Conservation (phyloP, 2,888 invertebrate species). For the Zaprionus lineosus region DNA sequence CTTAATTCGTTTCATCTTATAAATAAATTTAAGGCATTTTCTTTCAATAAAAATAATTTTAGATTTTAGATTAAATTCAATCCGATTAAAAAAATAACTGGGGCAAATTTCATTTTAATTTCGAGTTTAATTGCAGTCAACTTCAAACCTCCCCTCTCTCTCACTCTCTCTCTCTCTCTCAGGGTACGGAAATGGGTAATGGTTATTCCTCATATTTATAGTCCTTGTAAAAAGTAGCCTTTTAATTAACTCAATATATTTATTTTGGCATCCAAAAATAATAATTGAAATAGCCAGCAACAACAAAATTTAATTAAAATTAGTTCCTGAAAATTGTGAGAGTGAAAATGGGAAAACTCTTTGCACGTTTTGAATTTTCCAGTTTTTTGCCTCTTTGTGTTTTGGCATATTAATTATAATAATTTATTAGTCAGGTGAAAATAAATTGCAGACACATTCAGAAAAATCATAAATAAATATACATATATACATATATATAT, state of each 20-base stretch:
- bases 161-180: no score
- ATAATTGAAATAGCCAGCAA: constrained; percentile 24
- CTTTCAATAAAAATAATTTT: no score
- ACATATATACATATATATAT: constrained; percentile 32
- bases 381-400: neutral
- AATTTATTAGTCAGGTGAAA: constrained; percentile 63
- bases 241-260: constrained; percentile 17
- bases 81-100: no score
- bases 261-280: constrained; percentile 3
- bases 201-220: no score
- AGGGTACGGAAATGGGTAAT: no score
- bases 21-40: no score
- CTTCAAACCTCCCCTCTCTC: no score
- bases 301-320: constrained; percentile 11
- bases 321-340: constrained; percentile 4
- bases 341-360: constrained; percentile 1
- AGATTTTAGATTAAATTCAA: no score
- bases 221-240: neutral
- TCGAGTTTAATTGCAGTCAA: no score
- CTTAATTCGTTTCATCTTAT: no score
- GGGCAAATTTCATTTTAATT: no score
- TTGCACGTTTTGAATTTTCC: constrained; percentile 2
- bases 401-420: constrained; percentile 59
- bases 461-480: constrained; percentile 19
- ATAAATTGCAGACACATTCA: constrained; percentile 40